Evolutionary conservation across 1,140 invertebrate species (phyloP), one percentile per base, ranked within the genome.

Genomic region (Sarcophaga peregrina): DNA sequence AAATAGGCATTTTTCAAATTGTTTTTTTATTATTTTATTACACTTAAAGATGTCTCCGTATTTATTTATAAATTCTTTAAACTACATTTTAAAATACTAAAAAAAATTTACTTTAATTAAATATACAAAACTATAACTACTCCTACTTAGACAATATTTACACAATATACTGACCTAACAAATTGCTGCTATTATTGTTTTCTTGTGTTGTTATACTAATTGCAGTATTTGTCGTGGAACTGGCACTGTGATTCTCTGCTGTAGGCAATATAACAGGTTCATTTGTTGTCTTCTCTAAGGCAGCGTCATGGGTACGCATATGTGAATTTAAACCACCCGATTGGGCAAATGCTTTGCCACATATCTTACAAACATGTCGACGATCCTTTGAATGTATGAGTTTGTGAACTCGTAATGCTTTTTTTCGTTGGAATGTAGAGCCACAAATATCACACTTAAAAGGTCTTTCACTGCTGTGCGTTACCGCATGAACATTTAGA

Each of bases 261-360:
- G 11, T 25, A 37, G 74, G 68, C 46, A 52, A 15, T 46, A 54
- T 47, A 15, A 82, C 13, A 13, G 81, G 68, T n/a, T 68, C 62
- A 68, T 68, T 68, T 9, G 8, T 20, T 8, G 17, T 5, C 10
- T 68, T 68, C 17, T 46, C 48, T 3, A 68, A 37, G 10, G 85
- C 81, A 1, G 85, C 78, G 68, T 89, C 88, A 83, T 93, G 92
- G 11, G 90, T 91, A 5, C 90, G 89, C 86, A 91, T 91, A 83
- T 93, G 92, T 0, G 91, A 90, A 82, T 91, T 91, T 0, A 93
- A 90, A 62, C 93, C 93, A 17, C 92, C 91, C 48, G 93, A 93
- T 86, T 94, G 93, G 2, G 92, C 91, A 85, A 94, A 94, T 4
- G 91, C 85, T 50, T 91, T 88, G n/a, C 90, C 89, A 87, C 93